Percentiles rank a stretch among this genome's conserved stretches.
Evolutionary conservation across 2,113 vertebrate species (phyloP).

Genomic region (Prunella himalayana): DNA sequence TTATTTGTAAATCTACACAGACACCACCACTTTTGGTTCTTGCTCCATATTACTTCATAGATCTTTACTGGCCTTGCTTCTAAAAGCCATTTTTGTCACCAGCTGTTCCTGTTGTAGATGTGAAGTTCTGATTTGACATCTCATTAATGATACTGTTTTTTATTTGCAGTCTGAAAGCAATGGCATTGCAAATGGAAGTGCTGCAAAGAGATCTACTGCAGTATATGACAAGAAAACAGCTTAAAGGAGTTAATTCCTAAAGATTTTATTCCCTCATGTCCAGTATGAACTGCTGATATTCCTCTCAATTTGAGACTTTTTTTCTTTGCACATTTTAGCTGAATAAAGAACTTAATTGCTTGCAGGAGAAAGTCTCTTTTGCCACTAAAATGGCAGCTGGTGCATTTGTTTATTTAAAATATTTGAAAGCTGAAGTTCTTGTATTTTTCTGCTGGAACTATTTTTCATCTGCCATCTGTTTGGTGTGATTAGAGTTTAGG

Average conservation of each 20-base stretch:
- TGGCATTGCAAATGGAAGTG: constrained; percentile 50
- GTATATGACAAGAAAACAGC: constrained; percentile 80
- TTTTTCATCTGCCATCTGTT: background rate
- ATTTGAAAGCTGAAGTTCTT: constrained; percentile 18
- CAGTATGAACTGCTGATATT: constrained; percentile 44
- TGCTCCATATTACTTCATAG: background rate
- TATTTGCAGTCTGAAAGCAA: constrained; percentile 67
- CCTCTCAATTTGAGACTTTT: constrained; percentile 16
- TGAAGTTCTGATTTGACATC: background rate
- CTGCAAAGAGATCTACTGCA: constrained; percentile 48
- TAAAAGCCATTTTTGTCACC: background rate
- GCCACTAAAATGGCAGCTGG: background rate
- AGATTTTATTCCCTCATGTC: background rate
- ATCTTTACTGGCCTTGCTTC: background rate
- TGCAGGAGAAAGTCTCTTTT: background rate
- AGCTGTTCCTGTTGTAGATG: background rate
- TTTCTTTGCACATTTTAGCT: constrained; percentile 40
- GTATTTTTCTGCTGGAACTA: background rate
- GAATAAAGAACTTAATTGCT: background rate
- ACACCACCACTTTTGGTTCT: background rate
- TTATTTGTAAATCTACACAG: background rate
- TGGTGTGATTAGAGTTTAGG: background rate
- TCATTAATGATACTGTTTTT: background rate
- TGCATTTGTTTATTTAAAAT: constrained; percentile 27
- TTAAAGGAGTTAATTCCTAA: constrained; percentile 33